These are phyloP conservation scores for Amphipoea lucens DNA, from an alignment of 2,888 invertebrate species.

Conservation along the genomic window DNA sequence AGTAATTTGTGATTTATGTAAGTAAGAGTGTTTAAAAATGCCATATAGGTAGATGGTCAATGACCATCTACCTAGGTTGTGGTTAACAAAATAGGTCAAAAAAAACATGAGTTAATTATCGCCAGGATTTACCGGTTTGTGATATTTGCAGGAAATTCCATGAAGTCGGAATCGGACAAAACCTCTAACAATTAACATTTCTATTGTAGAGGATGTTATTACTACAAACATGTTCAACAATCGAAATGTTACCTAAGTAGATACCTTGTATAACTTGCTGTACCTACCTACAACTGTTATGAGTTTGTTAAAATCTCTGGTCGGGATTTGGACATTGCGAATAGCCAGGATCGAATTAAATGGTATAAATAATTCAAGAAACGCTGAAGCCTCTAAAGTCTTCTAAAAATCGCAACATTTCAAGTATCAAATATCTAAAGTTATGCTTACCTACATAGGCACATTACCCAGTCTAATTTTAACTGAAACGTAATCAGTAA, in stretches of 20 bases:
- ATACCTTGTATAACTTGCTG: background rate
- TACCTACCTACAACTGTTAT: background rate
- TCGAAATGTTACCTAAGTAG: too few relatives aligned
- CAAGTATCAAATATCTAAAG: slow-evolving; percentile 7
- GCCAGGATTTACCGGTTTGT: background rate
- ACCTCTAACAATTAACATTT: background rate
- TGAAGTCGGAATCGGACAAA: slow-evolving; percentile 3
- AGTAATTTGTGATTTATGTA: slow-evolving; percentile 9
- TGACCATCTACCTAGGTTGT: too few relatives aligned
- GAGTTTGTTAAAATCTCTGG: background rate
- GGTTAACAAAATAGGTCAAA: slow-evolving; percentile 16
- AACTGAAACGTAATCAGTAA: slow-evolving; percentile 50
- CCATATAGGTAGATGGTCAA: background rate
- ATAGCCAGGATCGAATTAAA: background rate
- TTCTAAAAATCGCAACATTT: background rate
- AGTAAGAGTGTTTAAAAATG: slow-evolving; percentile 16
- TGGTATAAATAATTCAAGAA: background rate
- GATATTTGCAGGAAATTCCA: slow-evolving; percentile 34
- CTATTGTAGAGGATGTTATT: background rate
- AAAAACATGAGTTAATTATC: slow-evolving; percentile 6
- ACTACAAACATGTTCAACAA: too few relatives aligned
- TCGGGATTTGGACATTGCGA: background rate
- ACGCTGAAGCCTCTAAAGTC: background rate
- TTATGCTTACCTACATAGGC: background rate
- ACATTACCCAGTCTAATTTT: slow-evolving; percentile 27